A percentile compares a stretch with the other conserved stretches of the same genome.
Conservation (phyloP, 2,797 vertebrate genomes). For the Diceros bicornis region DNA sequence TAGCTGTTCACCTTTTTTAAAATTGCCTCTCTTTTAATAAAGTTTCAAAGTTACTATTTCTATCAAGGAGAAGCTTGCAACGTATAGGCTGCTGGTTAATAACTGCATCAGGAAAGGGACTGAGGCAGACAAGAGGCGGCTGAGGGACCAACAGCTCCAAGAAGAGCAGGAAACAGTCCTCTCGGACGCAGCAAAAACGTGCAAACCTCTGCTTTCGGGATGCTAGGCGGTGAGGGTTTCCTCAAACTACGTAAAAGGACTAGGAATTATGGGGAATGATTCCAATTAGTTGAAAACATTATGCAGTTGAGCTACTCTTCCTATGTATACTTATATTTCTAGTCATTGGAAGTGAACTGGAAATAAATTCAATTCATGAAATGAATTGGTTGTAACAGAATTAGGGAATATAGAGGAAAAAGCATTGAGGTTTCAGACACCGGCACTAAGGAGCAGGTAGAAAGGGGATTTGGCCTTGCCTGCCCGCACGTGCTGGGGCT, state of each 20-base stretch:
- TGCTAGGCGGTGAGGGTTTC: neutral
- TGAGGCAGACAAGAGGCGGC: neutral
- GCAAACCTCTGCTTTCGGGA: neutral
- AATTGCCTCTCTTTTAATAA: neutral
- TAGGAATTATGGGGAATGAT: neutral
- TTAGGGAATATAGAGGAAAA: neutral
- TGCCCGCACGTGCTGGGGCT: rapidly evolving
- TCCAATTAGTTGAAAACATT: neutral
- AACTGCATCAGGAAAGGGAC: neutral
- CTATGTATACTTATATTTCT: neutral
- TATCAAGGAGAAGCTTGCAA: neutral
- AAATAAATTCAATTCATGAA: neutral
- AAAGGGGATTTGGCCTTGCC: neutral
- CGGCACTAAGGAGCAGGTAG: neutral
- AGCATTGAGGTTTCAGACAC: neutral
- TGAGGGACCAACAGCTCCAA: neutral
- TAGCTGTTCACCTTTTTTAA: neutral
- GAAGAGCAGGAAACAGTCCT: neutral
- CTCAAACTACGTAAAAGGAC: neutral
- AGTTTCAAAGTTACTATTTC: neutral
- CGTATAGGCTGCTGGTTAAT: neutral
- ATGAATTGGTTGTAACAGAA: neutral
- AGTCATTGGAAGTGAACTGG: neutral
- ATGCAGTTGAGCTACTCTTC: neutral
- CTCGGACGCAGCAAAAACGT: rapidly evolving